Base-by-base conservation (phyloP, 2,888 invertebrate genomes). In the Drosophila algonquin region DNA sequence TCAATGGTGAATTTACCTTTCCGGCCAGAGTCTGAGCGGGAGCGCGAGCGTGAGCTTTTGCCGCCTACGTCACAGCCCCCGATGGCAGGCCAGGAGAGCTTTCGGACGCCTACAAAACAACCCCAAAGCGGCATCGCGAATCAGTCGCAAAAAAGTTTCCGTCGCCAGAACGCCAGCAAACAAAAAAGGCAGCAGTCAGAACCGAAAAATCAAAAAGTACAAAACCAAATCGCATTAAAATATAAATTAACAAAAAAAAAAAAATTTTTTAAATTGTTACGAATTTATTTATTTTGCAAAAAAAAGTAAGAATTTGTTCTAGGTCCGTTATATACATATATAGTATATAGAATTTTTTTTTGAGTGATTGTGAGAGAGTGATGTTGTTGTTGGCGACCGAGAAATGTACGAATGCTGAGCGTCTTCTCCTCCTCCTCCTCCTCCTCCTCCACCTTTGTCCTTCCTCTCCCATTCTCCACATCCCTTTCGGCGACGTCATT, bases 81-180 rank as follows among this genome's bases (percentile, higher is more conserved):
- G 7, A 30, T 30, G 30, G 30, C 74, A 57, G 73, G 72, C 72
- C 77, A 76, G 55, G 45, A 50, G 55, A 65, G 71, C 85, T 86
- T 87, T 85, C 46, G 81, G 73, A 63, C 84, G 80, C 82, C 78
- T 86, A 87, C 79, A 87, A 87, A 88, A 87, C 77, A 89, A 90
- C 87, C 90, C 89, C 76, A 89, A 83, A 80, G 89, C 87, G 77
- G 81, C 85, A 87, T 80, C 70, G 83, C 89, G 79, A 90, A 87
- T 90, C 90, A 90, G 90, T 90, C 90, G 90, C 90, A 72, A 90
- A 89, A 89, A 90, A 90, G 90, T 87, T 57, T 45, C 89, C 90
- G 90, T 89, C 90, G 90, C 87, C 87, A 89, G 90, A 40, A 40
- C 40, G 40, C 40, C 40, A 40, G 40, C 40, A 40, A 40, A 40